Evolutionary conservation across 1,140 invertebrate genomes (phyloP), one percentile per base, ranked within the genome.

Genomic region (Heliconius hewitsoni): DNA sequence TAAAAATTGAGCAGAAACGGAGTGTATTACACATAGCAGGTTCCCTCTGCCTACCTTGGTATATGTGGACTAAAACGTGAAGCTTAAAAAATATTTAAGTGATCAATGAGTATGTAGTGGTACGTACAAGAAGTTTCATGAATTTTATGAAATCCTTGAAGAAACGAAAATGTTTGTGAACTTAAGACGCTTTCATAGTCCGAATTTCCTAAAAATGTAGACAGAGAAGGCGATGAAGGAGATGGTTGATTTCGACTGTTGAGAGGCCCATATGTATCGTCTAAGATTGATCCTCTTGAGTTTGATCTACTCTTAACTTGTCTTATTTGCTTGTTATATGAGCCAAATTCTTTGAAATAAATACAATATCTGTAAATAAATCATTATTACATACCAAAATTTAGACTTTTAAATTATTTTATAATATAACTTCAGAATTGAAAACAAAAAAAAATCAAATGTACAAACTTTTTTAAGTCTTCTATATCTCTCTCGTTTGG

Each of bases 321-420:
- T 83, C 84, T 93, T 74, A 94, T 78, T 90, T 96, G 95, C 71
- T 89, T 94, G 83, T 95, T 93, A 77, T 95, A 90, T 70, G 91
- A 94, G 73, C 93, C 94, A 74, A 95, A 91, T 84, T 96, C 96
- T 87, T 95, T 95, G 81, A 95, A 96, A 83, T 94, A 95, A 81
- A 87, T 89, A 83, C 94, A 95, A 83, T 96, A 96, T 86, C 95
- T 95, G 85, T 57, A 94, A 95, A 79, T 66, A 66, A 66, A 27
- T 27, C 23, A 16, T 4, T 30, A 16, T 27, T 27, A 30, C 19
- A 13, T 27, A 30, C 3, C 19, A 57, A 6, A 66, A 30, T 30
- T 4, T 1, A 66, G 13, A 66, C 27, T 27, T 66, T 13, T 13
- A 27, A 1, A 30, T 27, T 66, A 1, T 57, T n/a, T 23, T n/a